Percentiles rank a stretch among this genome's conserved stretches.
Evolutionary conservation across 2,797 vertebrate genomes (phyloP).

Genomic region (Melanotaenia trifasciata): DNA sequence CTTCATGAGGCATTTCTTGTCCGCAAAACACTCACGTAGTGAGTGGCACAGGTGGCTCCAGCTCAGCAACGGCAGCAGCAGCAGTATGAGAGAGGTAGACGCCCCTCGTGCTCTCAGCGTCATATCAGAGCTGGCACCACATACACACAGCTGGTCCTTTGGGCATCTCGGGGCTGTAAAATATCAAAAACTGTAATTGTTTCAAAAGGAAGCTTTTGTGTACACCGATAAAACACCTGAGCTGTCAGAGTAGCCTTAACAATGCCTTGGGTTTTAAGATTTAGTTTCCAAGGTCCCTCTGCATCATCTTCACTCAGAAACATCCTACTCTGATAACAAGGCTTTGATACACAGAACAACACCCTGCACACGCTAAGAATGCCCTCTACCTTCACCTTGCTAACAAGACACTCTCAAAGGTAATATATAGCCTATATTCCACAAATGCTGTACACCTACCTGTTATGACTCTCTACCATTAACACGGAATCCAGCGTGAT

Average conservation of each 20-base stretch:
- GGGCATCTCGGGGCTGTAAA: conserved; percentile 54
- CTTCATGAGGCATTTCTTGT: conserved; percentile 4
- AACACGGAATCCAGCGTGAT: conserved; percentile 34
- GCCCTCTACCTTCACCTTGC: conserved; percentile 36
- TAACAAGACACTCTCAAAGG: conserved; percentile 19
- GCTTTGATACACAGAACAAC: conserved; percentile 13
- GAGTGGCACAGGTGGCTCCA: conserved; percentile 81
- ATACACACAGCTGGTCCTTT: conserved; percentile 59
- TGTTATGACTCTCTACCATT: conserved; percentile 53
- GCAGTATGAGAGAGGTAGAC: conserved; percentile 65
- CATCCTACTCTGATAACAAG: conserved; percentile 24
- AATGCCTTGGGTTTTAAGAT: conserved; percentile 10
- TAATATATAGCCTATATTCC: conserved; percentile 16
- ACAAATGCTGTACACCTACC: conserved; percentile 33
- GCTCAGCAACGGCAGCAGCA: conserved; percentile 73
- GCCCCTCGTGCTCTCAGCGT: conserved; percentile 76
- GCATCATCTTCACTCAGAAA: neutral
- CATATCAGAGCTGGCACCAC: conserved; percentile 69
- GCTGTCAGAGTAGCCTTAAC: neutral
- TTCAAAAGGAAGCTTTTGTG: neutral
- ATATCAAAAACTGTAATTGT: neutral
- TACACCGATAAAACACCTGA: neutral
- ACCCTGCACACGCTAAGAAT: conserved; percentile 22
- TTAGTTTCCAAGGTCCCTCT: conserved; percentile 4
- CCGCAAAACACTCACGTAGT: conserved; percentile 73